Conservation (phyloP, 2,888 invertebrate genomes). For the Stomorhina lunata region DNA sequence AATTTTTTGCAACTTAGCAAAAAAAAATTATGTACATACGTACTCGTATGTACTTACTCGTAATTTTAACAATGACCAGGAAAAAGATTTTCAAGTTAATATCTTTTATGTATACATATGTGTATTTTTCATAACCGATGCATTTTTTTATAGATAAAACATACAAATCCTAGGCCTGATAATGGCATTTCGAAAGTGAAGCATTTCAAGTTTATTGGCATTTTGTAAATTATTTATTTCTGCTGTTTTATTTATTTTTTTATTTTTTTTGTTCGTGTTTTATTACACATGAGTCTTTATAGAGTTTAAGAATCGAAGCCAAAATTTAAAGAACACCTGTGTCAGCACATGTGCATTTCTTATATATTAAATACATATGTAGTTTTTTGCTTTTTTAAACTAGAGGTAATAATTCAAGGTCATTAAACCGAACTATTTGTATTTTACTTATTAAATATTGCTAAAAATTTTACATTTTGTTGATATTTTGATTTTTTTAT, state of each 20-base stretch:
- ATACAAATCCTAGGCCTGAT: too few relatives aligned
- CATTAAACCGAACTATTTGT: constrained; percentile 45
- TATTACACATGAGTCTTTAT: constrained; percentile 52
- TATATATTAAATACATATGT: not conserved
- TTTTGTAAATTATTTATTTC: constrained; percentile 55
- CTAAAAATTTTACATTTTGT: not conserved
- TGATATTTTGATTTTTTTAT: not conserved
- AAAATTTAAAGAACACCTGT: constrained; percentile 58
- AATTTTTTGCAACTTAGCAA: constrained; percentile 50
- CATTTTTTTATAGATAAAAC: too few relatives aligned
- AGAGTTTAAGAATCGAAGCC: constrained; percentile 9
- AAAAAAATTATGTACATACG: too few relatives aligned
- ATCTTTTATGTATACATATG: not conserved
- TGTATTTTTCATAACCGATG: too few relatives aligned
- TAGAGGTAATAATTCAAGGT: constrained; percentile 52
- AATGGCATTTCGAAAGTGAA: constrained; percentile 58
- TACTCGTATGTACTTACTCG: too few relatives aligned
- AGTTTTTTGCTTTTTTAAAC: not conserved
- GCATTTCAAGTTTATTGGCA: constrained; percentile 65
- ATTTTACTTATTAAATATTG: not conserved
- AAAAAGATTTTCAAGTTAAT: too few relatives aligned
- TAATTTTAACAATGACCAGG: too few relatives aligned
- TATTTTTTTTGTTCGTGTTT: constrained; percentile 42
- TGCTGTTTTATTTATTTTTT: constrained; percentile 37
- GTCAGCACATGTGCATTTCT: constrained; percentile 53